These are phyloP conservation scores for Trachelus stipa DNA, from an alignment of 2,888 invertebrate species.

Conservation along the genomic window DNA sequence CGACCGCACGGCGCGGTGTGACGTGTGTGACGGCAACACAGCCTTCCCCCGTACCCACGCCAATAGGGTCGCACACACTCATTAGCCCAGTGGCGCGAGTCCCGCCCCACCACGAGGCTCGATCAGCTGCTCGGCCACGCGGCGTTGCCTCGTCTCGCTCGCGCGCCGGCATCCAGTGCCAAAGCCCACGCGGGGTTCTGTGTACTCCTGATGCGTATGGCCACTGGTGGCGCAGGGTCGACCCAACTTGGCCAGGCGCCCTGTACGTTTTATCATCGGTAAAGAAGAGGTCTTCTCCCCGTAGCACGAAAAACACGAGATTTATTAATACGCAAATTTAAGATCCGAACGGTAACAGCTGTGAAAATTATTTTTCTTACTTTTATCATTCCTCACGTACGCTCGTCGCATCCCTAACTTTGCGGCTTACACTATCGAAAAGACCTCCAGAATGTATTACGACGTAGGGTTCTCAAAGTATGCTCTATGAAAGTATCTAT, in stretches of 20 bases:
- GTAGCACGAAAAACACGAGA: too few relatives aligned
- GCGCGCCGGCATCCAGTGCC: constrained; percentile 47
- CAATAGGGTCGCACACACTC: constrained; percentile 64
- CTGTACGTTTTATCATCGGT: neutral
- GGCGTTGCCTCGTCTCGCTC: constrained; percentile 52
- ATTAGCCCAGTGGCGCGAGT: constrained; percentile 63
- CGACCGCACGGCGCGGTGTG: constrained; percentile 55
- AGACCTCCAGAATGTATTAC: too few relatives aligned
- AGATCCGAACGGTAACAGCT: too few relatives aligned
- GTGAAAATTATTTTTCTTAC: too few relatives aligned
- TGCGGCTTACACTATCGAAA: too few relatives aligned
- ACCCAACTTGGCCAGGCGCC: neutral
- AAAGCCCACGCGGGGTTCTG: constrained; percentile 46
- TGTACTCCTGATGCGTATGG: constrained; percentile 25
- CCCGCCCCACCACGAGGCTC: constrained; percentile 68
- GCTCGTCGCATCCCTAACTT: too few relatives aligned
- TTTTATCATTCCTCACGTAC: too few relatives aligned
- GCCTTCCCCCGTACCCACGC: constrained; percentile 52
- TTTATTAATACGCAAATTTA: too few relatives aligned
- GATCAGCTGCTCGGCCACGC: constrained; percentile 71
- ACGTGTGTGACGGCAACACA: constrained; percentile 72
- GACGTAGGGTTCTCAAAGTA: too few relatives aligned
- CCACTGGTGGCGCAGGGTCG: neutral
- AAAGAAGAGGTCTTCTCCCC: neutral
- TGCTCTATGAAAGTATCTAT: constrained; percentile 30